These are phyloP conservation scores for Allygus modestus DNA, from an alignment of 2,888 invertebrate genomes.

Conservation along the genomic window DNA sequence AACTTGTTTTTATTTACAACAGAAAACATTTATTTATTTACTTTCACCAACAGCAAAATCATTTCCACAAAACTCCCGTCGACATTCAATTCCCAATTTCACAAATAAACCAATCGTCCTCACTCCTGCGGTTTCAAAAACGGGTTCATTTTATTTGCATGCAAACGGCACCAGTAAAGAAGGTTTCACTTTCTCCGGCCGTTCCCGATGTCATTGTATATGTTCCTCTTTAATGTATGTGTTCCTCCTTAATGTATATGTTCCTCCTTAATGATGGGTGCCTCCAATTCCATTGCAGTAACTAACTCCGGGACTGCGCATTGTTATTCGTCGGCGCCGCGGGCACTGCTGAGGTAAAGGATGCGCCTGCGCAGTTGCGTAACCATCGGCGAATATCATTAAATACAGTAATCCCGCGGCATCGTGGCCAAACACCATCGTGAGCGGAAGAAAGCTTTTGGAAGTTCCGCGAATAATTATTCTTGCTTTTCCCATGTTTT, in stretches of 20 bases:
- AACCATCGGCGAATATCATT: neutral
- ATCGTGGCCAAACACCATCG: neutral
- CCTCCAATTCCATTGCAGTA: no score
- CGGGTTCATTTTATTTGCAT: slow-evolving; percentile 1
- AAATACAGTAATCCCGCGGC: neutral
- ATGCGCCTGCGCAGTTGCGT: neutral
- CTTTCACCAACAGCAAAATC: no score
- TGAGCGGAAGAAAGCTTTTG: slow-evolving; percentile 5
- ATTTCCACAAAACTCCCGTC: no score
- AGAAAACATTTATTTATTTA: no score
- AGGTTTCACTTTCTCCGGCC: neutral
- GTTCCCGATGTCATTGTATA: neutral
- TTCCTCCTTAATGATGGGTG: no score
- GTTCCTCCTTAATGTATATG: neutral
- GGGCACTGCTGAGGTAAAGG: neutral
- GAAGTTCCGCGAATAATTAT: neutral
- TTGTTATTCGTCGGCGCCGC: neutral
- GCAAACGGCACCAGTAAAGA: neutral
- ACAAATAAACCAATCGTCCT: no score
- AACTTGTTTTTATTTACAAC: no score
- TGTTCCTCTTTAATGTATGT: neutral
- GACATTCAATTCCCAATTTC: no score
- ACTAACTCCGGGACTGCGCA: neutral
- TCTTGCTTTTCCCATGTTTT: neutral
- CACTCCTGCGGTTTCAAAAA: neutral